These are phyloP conservation scores for Drosophila trichaetosa DNA, from an alignment of 2,888 invertebrate genomes.

Conservation along the genomic window DNA sequence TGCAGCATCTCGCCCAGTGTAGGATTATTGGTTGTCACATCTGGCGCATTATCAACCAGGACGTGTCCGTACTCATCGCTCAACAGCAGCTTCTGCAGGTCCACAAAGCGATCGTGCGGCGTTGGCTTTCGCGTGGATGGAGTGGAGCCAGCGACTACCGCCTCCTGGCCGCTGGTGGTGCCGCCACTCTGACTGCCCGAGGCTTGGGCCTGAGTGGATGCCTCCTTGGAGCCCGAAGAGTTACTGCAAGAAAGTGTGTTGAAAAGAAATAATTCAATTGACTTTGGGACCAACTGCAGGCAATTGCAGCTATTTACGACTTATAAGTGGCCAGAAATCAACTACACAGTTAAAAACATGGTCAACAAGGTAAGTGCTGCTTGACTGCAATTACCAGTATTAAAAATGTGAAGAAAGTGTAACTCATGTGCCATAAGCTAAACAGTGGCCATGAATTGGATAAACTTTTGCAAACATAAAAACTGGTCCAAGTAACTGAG, in stretches of 20 bases:
- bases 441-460: neutral
- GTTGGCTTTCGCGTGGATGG: constrained; percentile 79
- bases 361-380: constrained; percentile 33
- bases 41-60: constrained; percentile 85
- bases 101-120: constrained; percentile 83
- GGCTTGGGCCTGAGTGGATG: constrained; percentile 82
- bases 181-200: constrained; percentile 75
- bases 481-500: neutral
- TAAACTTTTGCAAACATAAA: neutral
- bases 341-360: constrained; percentile 34
- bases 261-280: constrained; percentile 43
- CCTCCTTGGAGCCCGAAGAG: constrained; percentile 85
- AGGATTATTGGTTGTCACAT: constrained; percentile 88
- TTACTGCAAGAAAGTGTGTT: constrained; percentile 75
- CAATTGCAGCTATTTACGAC: constrained; percentile 52
- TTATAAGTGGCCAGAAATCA: constrained; percentile 48
- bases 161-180: constrained; percentile 69
- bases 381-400: constrained; percentile 46
- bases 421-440: neutral
- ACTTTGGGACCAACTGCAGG: constrained; percentile 24
- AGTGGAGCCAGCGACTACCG: constrained; percentile 63
- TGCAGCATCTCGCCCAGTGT: constrained; percentile 89
- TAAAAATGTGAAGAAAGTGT: constrained; percentile 12
- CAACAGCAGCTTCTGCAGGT: constrained; percentile 72
- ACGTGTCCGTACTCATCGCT: constrained; percentile 82